Percentiles rank a stretch among this genome's conserved stretches.
Evolutionary conservation across 2,113 vertebrate genomes (phyloP).

Genomic region (Nothobranchius furzeri): DNA sequence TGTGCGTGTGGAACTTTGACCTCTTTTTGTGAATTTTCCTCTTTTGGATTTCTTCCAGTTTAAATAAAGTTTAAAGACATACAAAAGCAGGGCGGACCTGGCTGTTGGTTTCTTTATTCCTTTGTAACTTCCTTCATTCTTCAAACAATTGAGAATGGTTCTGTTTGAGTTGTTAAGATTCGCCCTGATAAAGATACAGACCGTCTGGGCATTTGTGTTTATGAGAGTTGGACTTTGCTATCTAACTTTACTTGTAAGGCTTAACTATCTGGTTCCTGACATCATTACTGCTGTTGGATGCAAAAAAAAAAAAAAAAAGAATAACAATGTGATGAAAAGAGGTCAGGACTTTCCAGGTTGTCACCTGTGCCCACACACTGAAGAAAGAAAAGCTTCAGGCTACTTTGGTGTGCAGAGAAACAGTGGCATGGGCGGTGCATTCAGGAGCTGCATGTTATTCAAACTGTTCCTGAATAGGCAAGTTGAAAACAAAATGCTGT

Average conservation of each 20-base stretch:
- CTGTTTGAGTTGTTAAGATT: constrained; percentile 20
- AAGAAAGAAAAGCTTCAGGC: background rate
- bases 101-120: constrained; percentile 25
- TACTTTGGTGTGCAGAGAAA: background rate
- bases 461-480: background rate
- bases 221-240: background rate
- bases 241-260: constrained; percentile 11
- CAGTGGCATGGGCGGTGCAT: background rate
- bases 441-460: background rate
- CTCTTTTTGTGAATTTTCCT: constrained; percentile 62
- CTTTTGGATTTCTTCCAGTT: constrained; percentile 55
- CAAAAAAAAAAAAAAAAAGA: background rate
- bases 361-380: constrained; percentile 30
- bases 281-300: background rate
- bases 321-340: background rate
- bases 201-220: background rate
- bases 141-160: constrained; percentile 36
- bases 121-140: constrained; percentile 31
- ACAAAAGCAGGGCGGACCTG: constrained; percentile 48
- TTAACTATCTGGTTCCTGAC: constrained; percentile 44
- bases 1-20: constrained; percentile 50
- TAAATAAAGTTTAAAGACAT: constrained; percentile 47
- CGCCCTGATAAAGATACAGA: constrained; percentile 17
- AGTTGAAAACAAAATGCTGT: background rate
- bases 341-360: constrained; percentile 49